A percentile compares a stretch with the other conserved stretches of the same genome.
phyloP scores from a whole-genome alignment of 2,113 vertebrate genomes.

The Eretmochelys imbricata region DNA sequence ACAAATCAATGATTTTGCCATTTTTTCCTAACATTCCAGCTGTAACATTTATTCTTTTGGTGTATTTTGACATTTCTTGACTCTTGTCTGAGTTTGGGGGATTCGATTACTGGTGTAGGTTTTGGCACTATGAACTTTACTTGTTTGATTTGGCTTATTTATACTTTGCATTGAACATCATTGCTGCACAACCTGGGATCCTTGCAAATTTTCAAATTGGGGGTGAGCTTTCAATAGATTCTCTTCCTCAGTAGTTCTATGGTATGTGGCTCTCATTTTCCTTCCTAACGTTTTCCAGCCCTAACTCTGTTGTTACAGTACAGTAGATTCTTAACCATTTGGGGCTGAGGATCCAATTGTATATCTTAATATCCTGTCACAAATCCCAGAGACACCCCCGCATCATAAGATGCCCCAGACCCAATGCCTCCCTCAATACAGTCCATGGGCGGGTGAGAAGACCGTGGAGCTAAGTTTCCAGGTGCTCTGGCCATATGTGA shows the following conservation, averaged over 20 bases:
- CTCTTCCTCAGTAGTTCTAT: background rate
- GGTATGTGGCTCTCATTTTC: background rate
- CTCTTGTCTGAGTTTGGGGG: background rate
- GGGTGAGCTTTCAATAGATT: background rate
- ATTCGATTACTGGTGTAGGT: background rate
- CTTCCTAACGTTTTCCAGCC: background rate
- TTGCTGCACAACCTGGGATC: background rate
- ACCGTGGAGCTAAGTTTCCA: background rate
- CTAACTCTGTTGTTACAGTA: background rate
- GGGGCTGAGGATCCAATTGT: too few relatives aligned
- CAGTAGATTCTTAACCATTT: too few relatives aligned
- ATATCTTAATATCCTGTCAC: too few relatives aligned
- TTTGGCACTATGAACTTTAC: background rate
- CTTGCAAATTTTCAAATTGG: background rate
- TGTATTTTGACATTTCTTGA: slow-evolving; percentile 5
- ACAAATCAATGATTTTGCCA: background rate
- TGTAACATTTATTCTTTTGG: background rate
- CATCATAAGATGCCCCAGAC: too few relatives aligned
- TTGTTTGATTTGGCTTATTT: background rate
- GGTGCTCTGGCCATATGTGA: too few relatives aligned
- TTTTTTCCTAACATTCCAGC: background rate
- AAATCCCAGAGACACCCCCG: too few relatives aligned
- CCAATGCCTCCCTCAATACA: background rate
- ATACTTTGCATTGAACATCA: background rate
- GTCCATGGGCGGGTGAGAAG: background rate